Evolutionary conservation across 2,797 vertebrate species (phyloP), one percentile per base, ranked within the genome.

Genomic region (Astyanax mexicanus): DNA sequence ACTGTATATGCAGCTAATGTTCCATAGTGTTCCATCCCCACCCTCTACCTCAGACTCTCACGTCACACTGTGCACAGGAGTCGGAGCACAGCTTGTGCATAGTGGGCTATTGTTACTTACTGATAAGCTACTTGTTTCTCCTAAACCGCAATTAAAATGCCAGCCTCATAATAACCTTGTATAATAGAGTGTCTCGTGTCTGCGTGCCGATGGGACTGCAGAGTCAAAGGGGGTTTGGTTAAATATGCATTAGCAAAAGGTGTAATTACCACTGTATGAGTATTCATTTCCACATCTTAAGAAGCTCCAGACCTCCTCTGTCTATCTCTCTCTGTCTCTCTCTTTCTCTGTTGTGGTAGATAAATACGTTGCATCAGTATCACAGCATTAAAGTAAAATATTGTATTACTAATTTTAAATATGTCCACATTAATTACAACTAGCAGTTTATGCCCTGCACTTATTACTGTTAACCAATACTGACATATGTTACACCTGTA

Each of bases 151-250:
- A 89, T 92, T 90, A 88, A 83, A 79, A 75, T 61, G 60, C 68
- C n/a, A 75, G 67, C 83, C 52, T 78, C 37, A 42, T 75, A 82
- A 75, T 75, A 79, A 86, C 86, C 80, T 85, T 58, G 81, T 77
- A 80, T 83, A 86, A 89, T 87, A 85, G 85, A 91, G 88, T 87
- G 87, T 90, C 89, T 89, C 81, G 85, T 85, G 84, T 90, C 89
- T 84, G 81, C 87, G 86, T 88, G 21, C 27, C 0, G 25, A 70
- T 69, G 84, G 77, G 67, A 84, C 80, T 77, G 58, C 2, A 72
- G 83, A 75, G 80, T 88, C 85, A 78, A 79, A 81, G 89, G 87
- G 84, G 85, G 85, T 88, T 84, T 85, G 21, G 79, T 83, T 82
- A 80, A 91, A 90, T 90, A 87, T 89, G 87, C 80, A 85, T 90